These are phyloP conservation scores for Alentia gelatinosa DNA, from an alignment of 2,888 invertebrate species.

Conservation along the genomic window DNA sequence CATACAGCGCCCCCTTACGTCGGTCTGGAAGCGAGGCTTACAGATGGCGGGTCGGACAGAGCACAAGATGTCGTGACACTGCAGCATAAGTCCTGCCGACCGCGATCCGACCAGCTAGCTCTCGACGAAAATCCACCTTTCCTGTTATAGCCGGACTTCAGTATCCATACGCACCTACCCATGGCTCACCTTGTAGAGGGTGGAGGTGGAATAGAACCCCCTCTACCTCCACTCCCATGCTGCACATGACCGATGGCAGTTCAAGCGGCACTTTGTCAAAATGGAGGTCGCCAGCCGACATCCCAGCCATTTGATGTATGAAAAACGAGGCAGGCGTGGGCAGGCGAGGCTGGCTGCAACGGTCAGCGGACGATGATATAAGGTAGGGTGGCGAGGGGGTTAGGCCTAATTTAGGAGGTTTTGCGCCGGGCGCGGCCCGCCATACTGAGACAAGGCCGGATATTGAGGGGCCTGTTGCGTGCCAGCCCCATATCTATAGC, in stretches of 20 bases:
- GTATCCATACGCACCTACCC: background rate
- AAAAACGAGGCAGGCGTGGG: background rate
- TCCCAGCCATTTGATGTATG: background rate
- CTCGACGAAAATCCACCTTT: background rate
- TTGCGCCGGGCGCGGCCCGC: background rate
- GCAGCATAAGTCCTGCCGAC: background rate
- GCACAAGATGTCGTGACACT: background rate
- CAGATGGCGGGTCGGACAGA: too few relatives aligned
- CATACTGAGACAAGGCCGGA: background rate
- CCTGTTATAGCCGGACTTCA: background rate
- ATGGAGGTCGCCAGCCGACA: background rate
- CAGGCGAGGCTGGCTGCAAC: background rate
- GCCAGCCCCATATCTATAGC: background rate
- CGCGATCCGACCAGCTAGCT: background rate
- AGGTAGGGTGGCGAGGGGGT: background rate
- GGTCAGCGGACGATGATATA: conserved; percentile 2
- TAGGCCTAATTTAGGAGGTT: conserved; percentile 27
- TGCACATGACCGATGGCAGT: background rate
- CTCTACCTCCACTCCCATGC: background rate
- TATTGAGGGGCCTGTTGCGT: conserved; percentile 29
- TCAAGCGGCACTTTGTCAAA: background rate
- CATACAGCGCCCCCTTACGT: too few relatives aligned
- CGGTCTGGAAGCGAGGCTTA: too few relatives aligned
- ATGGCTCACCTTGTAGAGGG: background rate
- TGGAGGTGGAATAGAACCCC: background rate